Evolutionary conservation across 2,113 vertebrate genomes (phyloP).

Genomic region (Zootoca vivipara): DNA sequence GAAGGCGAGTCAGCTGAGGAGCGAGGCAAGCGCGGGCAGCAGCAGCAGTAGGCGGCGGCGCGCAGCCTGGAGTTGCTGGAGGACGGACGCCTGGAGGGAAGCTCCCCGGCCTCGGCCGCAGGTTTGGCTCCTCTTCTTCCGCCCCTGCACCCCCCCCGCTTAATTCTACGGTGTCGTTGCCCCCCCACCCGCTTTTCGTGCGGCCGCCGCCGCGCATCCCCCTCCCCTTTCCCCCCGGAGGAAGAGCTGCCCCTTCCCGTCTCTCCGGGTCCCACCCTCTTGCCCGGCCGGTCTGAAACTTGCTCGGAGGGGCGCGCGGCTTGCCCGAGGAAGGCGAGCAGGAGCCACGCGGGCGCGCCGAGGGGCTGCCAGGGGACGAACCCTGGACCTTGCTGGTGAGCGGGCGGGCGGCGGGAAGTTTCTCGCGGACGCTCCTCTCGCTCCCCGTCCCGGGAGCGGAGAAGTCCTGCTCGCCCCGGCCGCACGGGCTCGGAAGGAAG

Average conservation of each 20-base stretch:
- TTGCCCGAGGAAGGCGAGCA: not conserved
- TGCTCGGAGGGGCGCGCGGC: not conserved
- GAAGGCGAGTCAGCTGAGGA: slow-evolving; percentile 24
- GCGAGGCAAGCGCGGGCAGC: not conserved
- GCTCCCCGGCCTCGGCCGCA: not conserved
- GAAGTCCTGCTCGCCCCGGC: not conserved
- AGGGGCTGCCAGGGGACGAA: not conserved
- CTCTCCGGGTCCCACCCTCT: too few species aligned
- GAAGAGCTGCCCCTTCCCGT: too few species aligned
- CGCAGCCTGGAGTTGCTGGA: not conserved
- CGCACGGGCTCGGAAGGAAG: not conserved
- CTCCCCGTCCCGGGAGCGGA: not conserved
- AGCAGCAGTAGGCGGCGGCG: not conserved
- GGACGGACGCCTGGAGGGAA: too few species aligned
- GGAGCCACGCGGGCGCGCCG: not conserved
- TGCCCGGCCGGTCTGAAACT: not conserved
- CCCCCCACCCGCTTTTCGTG: too few species aligned
- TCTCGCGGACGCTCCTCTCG: too few species aligned
- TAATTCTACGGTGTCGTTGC: too few species aligned
- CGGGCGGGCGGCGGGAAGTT: not conserved
- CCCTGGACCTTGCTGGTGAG: not conserved
- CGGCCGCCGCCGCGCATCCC: too few species aligned
- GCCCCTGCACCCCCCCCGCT: too few species aligned
- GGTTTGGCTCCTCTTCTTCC: not conserved
- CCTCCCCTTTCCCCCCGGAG: too few species aligned